A percentile compares a stretch with the other conserved stretches of the same genome.
These are phyloP conservation scores for Lutjanus erythropterus DNA, from an alignment of 2,113 vertebrate genomes.

Conservation along the genomic window DNA sequence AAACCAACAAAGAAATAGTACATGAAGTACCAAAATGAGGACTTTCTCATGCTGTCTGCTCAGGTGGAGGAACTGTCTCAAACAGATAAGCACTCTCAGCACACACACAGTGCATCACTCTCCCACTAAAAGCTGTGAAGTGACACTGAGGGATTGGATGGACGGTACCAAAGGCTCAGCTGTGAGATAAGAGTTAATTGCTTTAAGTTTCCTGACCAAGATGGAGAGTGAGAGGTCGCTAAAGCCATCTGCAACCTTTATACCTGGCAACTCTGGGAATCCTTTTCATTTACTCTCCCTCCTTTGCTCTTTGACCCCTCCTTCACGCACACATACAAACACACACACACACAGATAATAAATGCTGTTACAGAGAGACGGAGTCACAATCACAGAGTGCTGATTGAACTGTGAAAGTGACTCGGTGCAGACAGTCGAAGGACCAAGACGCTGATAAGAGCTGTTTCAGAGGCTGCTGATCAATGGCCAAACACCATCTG, in stretches of 20 bases:
- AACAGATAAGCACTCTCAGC: background rate
- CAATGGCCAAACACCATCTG: slow-evolving; percentile 58
- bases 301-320: slow-evolving; percentile 54
- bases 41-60: background rate
- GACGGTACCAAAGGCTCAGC: slow-evolving; percentile 20
- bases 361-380: background rate
- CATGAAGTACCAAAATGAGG: background rate
- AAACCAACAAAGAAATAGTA: background rate
- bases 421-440: slow-evolving; percentile 43
- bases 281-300: slow-evolving; percentile 56
- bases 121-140: slow-evolving; percentile 20
- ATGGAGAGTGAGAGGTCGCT: slow-evolving; percentile 48
- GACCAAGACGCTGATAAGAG: slow-evolving; percentile 51
- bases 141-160: slow-evolving; percentile 16
- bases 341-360: slow-evolving; percentile 44
- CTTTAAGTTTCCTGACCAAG: slow-evolving; percentile 40
- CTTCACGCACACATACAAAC: slow-evolving; percentile 14
- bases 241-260: slow-evolving; percentile 52
- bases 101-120: slow-evolving; percentile 12
- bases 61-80: slow-evolving; percentile 3
- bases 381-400: slow-evolving; percentile 24
- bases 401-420: slow-evolving; percentile 63
- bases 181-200: slow-evolving; percentile 46
- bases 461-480: slow-evolving; percentile 38
- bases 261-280: slow-evolving; percentile 27